These are phyloP conservation scores for Elmis aenea DNA, from an alignment of 2,888 invertebrate species.

Conservation along the genomic window DNA sequence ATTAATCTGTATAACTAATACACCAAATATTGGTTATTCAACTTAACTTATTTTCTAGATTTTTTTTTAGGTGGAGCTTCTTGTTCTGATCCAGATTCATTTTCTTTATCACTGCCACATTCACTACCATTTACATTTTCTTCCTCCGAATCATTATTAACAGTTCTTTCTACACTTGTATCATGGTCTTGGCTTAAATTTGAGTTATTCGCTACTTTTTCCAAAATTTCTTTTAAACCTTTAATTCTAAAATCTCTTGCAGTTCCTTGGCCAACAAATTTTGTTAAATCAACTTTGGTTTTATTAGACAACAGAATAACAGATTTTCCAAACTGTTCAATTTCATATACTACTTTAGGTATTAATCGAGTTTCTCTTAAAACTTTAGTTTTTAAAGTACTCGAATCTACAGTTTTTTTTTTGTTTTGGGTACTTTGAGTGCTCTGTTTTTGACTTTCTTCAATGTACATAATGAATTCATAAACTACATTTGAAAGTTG, in stretches of 20 bases:
- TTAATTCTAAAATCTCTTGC: slow-evolving; percentile 62
- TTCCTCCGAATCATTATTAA: slow-evolving; percentile 7
- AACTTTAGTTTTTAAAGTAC: slow-evolving; percentile 48
- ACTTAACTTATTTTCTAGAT: slow-evolving; percentile 11
- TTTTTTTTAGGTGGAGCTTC: slow-evolving; percentile 13
- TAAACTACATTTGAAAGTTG: slow-evolving; percentile 54
- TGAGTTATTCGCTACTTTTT: slow-evolving; percentile 11
- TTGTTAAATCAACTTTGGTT: slow-evolving; percentile 52
- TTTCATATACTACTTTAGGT: slow-evolving; percentile 60
- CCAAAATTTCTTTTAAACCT: slow-evolving; percentile 29
- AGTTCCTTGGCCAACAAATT: slow-evolving; percentile 57
- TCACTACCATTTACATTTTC: slow-evolving; percentile 7
- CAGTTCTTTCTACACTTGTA: slow-evolving; percentile 8
- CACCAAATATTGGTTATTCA: too few species aligned
- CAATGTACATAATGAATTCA: slow-evolving; percentile 54
- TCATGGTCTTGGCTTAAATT: slow-evolving; percentile 13
- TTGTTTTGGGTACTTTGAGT: slow-evolving; percentile 29
- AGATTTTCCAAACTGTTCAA: slow-evolving; percentile 59
- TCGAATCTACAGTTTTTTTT: slow-evolving; percentile 35
- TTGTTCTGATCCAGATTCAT: slow-evolving; percentile 4
- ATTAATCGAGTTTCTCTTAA: slow-evolving; percentile 58
- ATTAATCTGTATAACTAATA: too few species aligned
- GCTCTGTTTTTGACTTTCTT: slow-evolving; percentile 48
- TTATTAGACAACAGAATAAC: slow-evolving; percentile 57
- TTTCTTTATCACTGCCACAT: slow-evolving; percentile 12